Evolutionary conservation across 23 tunicate species (phyloP).

Genomic region (Trididemnum clinides): DNA sequence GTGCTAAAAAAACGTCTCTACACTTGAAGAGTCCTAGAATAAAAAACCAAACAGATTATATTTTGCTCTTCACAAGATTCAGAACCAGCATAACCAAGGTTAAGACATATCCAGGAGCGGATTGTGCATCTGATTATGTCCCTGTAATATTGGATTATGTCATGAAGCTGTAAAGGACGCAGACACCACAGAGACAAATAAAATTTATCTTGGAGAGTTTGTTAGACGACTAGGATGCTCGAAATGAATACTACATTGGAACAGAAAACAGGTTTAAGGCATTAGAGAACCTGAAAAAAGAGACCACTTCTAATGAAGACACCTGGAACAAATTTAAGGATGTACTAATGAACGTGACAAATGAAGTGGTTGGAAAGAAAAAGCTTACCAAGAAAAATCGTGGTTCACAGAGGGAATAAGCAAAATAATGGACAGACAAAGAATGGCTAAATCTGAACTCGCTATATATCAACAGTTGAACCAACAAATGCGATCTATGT

Average conservation of each 20-base stretch:
- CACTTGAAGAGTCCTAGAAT: too few species aligned
- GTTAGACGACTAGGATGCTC: background rate
- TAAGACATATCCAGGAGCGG: background rate
- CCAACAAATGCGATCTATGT: background rate
- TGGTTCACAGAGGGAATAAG: too few species aligned
- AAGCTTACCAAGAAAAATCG: too few species aligned
- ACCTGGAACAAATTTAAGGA: too few species aligned
- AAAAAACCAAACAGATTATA: too few species aligned
- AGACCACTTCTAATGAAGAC: background rate
- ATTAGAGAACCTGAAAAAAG: too few species aligned
- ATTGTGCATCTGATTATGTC: background rate
- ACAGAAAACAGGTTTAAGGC: too few species aligned
- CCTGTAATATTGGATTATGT: background rate
- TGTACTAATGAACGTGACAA: too few species aligned
- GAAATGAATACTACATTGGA: background rate
- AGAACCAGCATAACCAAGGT: too few species aligned
- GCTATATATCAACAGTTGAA: background rate
- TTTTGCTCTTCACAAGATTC: background rate
- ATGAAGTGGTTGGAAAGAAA: too few species aligned
- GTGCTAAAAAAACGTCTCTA: background rate
- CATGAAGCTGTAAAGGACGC: background rate
- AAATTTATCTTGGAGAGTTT: background rate
- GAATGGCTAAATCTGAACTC: background rate
- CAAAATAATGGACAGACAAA: background rate
- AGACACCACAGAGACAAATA: background rate